Base-by-base conservation (phyloP, 2,113 vertebrate species). In the Castor canadensis region DNA sequence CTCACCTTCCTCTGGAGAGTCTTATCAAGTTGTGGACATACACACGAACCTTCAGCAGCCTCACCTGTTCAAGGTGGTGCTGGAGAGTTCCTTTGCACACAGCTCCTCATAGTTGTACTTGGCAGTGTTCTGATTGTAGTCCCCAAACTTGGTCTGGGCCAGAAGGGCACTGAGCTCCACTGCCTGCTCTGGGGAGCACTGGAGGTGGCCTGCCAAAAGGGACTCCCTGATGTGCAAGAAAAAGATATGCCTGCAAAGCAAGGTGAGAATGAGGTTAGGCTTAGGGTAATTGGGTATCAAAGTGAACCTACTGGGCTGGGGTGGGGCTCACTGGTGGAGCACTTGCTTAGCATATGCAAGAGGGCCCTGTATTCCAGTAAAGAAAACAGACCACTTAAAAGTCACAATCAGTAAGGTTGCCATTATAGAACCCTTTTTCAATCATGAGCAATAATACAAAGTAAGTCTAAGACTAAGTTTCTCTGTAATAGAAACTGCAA, bases 41-140 rank as follows among this genome's bases (percentile, higher is more conserved):
- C 26, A 15, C 6, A 26, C 16, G 0, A 26, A 58, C n/a, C 0
- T 3, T 6, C 1, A 1, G 26, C 89, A 17, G 92, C 81, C 96
- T 97, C 98, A 99, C 99, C 98, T 99, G 96, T 98, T 98, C 90
- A 98, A 89, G 85, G 98, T 66, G 6, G 98, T 91, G 0, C 98
- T 98, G 95, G 98, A 98, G 81, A 99, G 99, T 72, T 99, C 99
- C 96, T 99, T 99, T 5, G 99, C 98, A 94, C 99, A 99, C 81
- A 99, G 95, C 54, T 99, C 99, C 0, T 99, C 99, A 30, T 99
- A 99, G 98, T 95, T 99, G 97, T 99, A 99, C 98, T 99, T 99
- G 93, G 99, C 99, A 0, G 99, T 99, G 98, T 99, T 99, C 98
- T 99, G 99, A 97, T 99, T 99, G 97, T 99, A 99, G 98, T 99